Conservation (phyloP, 2,888 invertebrate species). For the Stenodema calcarata region DNA sequence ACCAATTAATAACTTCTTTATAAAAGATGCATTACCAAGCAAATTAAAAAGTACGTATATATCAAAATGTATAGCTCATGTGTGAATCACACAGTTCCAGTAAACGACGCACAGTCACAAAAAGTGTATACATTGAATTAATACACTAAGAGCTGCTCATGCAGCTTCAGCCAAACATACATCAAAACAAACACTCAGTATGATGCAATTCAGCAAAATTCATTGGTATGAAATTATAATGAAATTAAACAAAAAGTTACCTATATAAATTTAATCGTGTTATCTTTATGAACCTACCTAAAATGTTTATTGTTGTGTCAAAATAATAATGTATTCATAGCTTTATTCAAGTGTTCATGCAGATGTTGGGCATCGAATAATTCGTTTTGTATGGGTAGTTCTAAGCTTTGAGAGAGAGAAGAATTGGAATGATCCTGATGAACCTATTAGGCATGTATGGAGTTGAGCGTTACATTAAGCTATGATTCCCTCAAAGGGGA, state of each 20-base stretch:
- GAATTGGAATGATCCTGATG: background rate
- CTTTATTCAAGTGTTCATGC: background rate
- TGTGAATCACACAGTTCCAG: conserved; percentile 53
- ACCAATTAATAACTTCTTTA: background rate
- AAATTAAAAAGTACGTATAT: background rate
- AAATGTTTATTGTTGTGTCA: background rate
- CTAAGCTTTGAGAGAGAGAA: background rate
- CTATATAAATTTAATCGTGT: background rate
- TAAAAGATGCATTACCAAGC: background rate
- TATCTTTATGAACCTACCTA: background rate
- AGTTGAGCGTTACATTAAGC: background rate
- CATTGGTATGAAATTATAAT: background rate
- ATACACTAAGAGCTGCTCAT: conserved; percentile 36
- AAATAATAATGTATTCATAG: background rate
- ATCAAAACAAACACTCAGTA: conserved; percentile 27
- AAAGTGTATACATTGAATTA: conserved; percentile 56
- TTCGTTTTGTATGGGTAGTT: background rate
- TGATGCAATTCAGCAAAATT: conserved; percentile 19
- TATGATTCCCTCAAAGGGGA: background rate
- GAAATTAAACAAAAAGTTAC: background rate
- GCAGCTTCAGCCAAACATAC: conserved; percentile 40
- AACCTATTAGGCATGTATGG: background rate
- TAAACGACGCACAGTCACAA: conserved; percentile 58
- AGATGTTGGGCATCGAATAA: background rate
- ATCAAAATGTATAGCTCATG: background rate